Base-by-base conservation (phyloP, 2,888 invertebrate genomes). In the Ischnura elegans region DNA sequence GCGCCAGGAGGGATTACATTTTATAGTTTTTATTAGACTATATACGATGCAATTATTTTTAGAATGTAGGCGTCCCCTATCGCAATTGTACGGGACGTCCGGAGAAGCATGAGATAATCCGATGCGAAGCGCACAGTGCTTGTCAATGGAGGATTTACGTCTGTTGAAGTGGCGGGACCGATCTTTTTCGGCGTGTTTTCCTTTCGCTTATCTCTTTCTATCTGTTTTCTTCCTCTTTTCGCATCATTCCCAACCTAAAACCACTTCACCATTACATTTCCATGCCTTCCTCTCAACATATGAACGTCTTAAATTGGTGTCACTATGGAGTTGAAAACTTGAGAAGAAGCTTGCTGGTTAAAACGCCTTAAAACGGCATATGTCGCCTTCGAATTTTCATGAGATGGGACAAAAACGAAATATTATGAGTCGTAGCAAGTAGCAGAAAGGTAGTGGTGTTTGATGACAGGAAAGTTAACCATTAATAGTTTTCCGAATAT, bases 71-170 rank as follows among this genome's bases (percentile, higher is more conserved):
- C 76, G 36, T 76, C 76, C 76, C 76, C 76, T 36, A 76, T 76
- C 36, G 29, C 76, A 76, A n/a, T 76, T 29, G 29, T 76, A 76
- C 36, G 76, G 76, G 76, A 76, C 76, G 29, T 36, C 13, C 36
- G 76, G 76, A n/a, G 36, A 76, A 16, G 36, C 36, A 36, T 29
- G 76, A 76, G 76, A 76, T 76, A 76, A 76, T 76, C 76, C 76
- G 29, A 2, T 36, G 76, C 76, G 76, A 16, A 76, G 76, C 76
- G 76, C 36, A 36, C 36, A 76, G 76, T 36, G 76, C 76, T 76
- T 76, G 76, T 76, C 36, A 76, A 76, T 76, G 76, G 76, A 10
- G 76, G 76, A 76, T 76, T 76, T 36, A 36, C 36, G 76, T 76
- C 76, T 76, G 76, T 10, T 36, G 36, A 76, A 76, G 76, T 76